Conservation (phyloP, 2,113 vertebrate genomes). For the Chaetodon trifascialis region DNA sequence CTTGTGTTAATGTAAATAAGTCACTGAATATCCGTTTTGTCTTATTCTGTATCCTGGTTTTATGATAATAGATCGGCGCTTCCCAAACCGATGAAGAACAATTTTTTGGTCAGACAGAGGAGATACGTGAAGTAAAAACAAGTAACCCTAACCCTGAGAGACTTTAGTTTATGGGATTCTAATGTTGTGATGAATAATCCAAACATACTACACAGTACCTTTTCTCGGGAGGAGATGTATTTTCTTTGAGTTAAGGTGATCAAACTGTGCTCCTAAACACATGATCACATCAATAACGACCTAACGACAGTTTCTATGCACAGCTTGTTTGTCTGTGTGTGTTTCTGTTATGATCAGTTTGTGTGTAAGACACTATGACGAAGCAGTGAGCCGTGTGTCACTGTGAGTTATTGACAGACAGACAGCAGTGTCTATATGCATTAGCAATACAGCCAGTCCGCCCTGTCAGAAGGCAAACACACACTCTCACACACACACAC, state of each 20-base stretch:
- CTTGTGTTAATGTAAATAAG: no score
- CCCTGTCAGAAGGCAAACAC: constrained; percentile 62
- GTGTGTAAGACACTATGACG: constrained; percentile 3
- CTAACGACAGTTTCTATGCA: constrained; percentile 5
- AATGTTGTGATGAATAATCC: not conserved
- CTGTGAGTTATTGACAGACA: constrained; percentile 39
- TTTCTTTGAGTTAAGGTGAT: not conserved
- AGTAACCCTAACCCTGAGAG: no score
- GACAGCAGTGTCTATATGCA: constrained; percentile 60
- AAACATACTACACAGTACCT: not conserved
- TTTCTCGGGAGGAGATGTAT: no score
- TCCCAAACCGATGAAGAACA: no score
- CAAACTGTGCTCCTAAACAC: not conserved
- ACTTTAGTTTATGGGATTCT: no score
- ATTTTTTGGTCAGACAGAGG: no score
- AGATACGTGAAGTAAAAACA: no score
- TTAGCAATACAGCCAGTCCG: constrained; percentile 47
- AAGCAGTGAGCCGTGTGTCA: constrained; percentile 12
- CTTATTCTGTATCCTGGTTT: no score
- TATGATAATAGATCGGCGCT: no score
- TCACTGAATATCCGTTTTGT: no score
- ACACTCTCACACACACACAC: not conserved
- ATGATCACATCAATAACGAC: not conserved
- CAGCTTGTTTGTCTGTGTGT: not conserved
- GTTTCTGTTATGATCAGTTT: constrained; percentile 16